Evolutionary conservation across 2,888 invertebrate species (phyloP).

Genomic region (Cosmorhoe ocellata): DNA sequence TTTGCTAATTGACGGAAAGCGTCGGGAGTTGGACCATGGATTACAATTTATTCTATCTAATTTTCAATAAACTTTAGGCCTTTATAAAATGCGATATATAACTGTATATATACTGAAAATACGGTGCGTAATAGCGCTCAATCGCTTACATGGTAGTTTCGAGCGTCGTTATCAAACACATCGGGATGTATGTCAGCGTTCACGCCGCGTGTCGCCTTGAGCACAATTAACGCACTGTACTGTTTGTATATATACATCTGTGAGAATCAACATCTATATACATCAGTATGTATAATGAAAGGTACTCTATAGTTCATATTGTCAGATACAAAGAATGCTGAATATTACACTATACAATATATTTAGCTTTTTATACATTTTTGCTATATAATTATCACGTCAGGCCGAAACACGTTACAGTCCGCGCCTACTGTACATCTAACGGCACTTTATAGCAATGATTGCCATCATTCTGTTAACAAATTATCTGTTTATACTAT

Average conservation of each 20-base stretch:
- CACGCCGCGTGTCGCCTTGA: no score
- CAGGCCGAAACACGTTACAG: slow-evolving; percentile 50
- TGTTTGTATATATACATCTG: neutral
- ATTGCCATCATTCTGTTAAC: no score
- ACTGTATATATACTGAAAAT: neutral
- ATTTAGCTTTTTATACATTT: slow-evolving; percentile 39
- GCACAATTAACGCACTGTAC: neutral
- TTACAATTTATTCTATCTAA: slow-evolving; percentile 35
- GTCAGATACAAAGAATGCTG: slow-evolving; percentile 58
- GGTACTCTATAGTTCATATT: slow-evolving; percentile 49
- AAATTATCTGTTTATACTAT: no score
- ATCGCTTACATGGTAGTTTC: no score
- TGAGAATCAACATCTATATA: slow-evolving; percentile 21
- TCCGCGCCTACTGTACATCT: slow-evolving; percentile 41
- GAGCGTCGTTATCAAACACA: no score
- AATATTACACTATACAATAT: slow-evolving; percentile 41
- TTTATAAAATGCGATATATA: slow-evolving; percentile 32
- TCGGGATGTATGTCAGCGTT: no score
- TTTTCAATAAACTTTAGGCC: slow-evolving; percentile 44
- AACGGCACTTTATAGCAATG: no score
- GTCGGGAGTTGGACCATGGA: slow-evolving; percentile 44
- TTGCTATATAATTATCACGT: slow-evolving; percentile 68
- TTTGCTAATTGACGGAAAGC: slow-evolving; percentile 41
- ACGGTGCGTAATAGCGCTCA: neutral
- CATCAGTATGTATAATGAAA: slow-evolving; percentile 38